These are phyloP conservation scores for Sebastes iracundus DNA, from an alignment of 2,797 vertebrate genomes.

Conservation along the genomic window DNA sequence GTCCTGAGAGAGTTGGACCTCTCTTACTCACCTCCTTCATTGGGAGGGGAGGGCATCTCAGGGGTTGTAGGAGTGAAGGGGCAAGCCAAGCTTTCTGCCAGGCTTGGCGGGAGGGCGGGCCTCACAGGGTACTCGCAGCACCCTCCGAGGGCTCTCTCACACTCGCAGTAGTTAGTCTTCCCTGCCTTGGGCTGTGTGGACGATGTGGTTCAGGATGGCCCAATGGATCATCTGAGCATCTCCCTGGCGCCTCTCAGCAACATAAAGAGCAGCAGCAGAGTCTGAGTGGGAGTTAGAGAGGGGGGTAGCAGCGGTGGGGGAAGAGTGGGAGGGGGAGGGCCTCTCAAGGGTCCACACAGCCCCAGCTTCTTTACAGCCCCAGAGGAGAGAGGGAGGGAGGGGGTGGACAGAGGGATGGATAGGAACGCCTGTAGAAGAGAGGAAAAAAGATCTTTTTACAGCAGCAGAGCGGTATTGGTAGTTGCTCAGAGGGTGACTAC, in stretches of 20 bases:
- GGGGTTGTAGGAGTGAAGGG: constrained; percentile 57
- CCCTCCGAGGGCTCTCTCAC: constrained; percentile 59
- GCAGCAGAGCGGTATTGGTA: constrained; percentile 35
- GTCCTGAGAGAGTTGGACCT: neutral
- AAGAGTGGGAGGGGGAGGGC: constrained; percentile 27
- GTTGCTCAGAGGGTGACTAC: constrained; percentile 12
- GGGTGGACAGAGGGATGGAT: constrained; percentile 48
- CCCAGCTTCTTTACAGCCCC: constrained; percentile 69
- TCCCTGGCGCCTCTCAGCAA: constrained; percentile 54
- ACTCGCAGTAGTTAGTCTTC: constrained; percentile 66
- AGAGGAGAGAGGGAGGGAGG: constrained; percentile 39
- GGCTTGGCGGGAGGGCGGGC: constrained; percentile 65
- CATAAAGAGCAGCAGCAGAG: constrained; percentile 54
- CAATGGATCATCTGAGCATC: constrained; percentile 78
- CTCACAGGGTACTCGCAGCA: constrained; percentile 58
- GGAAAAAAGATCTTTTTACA: constrained; percentile 51
- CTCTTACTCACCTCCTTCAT: constrained; percentile 90
- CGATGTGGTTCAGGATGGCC: constrained; percentile 55
- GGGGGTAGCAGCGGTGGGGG: constrained; percentile 26
- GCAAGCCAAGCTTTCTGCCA: constrained; percentile 73
- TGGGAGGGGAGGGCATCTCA: constrained; percentile 96
- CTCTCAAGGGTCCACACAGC: constrained; percentile 59
- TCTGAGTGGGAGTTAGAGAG: constrained; percentile 34
- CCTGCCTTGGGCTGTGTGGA: constrained; percentile 57
- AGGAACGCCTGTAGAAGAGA: constrained; percentile 68